Evolutionary conservation across 2,888 invertebrate genomes (phyloP), one percentile per base, ranked within the genome.

Genomic region (Serrognathus titanus): DNA sequence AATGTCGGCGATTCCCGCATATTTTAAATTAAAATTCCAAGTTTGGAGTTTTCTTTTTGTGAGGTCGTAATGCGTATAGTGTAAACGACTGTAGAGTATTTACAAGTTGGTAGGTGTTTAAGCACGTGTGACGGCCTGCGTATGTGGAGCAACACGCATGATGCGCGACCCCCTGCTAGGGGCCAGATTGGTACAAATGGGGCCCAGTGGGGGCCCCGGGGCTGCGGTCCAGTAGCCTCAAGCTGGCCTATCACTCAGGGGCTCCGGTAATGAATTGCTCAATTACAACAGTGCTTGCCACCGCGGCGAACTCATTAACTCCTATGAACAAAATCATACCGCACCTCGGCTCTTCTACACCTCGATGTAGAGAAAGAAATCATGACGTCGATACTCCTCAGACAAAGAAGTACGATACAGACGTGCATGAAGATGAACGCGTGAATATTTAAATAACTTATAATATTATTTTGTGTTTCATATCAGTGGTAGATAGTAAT

Each of bases 251-350:
- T 69, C 68, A 66, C 65, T 67, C 67, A 63, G 59, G 63, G 62
- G 63, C 60, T 60, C 62, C 59, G 58, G 66, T 70, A 71, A 71
- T 71, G 71, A 71, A 71, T 71, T 70, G 67, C 71, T 71, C 69
- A 71, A 71, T 71, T 71, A 71, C 71, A 70, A 68, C 65, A 64
- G 62, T 63, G 69, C 68, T 66, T 67, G 69, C 71, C 69, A 71
- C 69, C 68, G 69, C 69, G 59, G 71, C 62, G 69, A 69, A 65
- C 69, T 70, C 69, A 71, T 71, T 71, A 71, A 68, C 67, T 67
- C 67, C 69, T 63, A 63, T 61, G 67, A 66, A 66, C 68, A 62
- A 67, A 63, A 68, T 67, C 66, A 65, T 65, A 65, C 60, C 59
- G 60, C 54, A 51, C 53, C 57, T 53, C 43, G 20, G 16, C 35